phyloP scores from a whole-genome alignment of 2,113 vertebrate genomes.

The Saccopteryx bilineata region DNA sequence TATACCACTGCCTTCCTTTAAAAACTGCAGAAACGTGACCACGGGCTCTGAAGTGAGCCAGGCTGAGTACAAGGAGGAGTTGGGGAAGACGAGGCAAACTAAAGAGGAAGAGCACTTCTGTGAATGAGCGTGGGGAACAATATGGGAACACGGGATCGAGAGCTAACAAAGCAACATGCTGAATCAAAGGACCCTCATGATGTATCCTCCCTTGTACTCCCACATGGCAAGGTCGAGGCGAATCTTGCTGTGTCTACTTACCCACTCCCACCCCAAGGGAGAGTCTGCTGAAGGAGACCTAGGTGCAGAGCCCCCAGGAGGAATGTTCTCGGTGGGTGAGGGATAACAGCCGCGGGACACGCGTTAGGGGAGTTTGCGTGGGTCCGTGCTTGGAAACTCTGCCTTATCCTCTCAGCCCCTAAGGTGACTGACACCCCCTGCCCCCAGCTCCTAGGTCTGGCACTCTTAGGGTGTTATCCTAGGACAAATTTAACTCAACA shows the following conservation, averaged over 20 bases:
- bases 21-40: not conserved
- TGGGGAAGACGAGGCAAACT: not conserved
- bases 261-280: not conserved
- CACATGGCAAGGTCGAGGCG: not conserved
- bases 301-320: not conserved
- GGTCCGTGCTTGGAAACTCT: not conserved
- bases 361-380: accelerated
- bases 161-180: not conserved
- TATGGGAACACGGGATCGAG: not conserved
- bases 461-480: not conserved
- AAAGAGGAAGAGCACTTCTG: not conserved
- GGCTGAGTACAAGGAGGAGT: not conserved
- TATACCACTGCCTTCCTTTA: not conserved
- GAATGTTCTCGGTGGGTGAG: not conserved
- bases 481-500: not conserved
- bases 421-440: not conserved
- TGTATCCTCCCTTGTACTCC: not conserved
- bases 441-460: not conserved
- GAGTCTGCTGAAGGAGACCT: not conserved
- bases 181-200: not conserved
- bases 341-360: accelerated
- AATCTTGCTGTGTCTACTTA: not conserved
- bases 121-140: not conserved
- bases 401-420: not conserved
- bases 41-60: not conserved